Base-by-base conservation (phyloP, 2,797 vertebrate species). In the Myotis findleyi region DNA sequence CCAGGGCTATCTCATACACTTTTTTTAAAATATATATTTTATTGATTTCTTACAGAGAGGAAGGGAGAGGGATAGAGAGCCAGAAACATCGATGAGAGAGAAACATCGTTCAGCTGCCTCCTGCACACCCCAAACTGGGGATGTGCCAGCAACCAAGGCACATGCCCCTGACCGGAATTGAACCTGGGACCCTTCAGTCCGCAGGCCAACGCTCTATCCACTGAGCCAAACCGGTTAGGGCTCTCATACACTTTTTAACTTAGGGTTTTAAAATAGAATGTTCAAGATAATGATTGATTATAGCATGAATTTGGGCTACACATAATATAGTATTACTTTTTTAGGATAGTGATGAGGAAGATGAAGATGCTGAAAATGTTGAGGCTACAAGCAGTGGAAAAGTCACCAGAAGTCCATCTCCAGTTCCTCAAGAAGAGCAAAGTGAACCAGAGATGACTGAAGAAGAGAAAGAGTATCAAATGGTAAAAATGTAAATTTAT, bases 391-490 rank as follows among this genome's bases (percentile, higher is more conserved):
- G 98, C 59, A 72, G 98, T 90, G 97, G 98, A 2, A 96, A 98
- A 97, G 94, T 97, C 75, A 99, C 97, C 77, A 99, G 98, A 77
- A 99, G 99, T 96, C 99, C 99, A 2, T 99, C 99, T 16, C 99
- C 99, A 47, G 97, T 98, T 96, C 97, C 98, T 91, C 99, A 98
- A 23, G 99, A 99, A 87, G 99, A 99, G 89, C 99, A 99, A 21
- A 99, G 99, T 66, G 99, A 99, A 95, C 99, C 99, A 88, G 99
- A 99, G 98, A 99, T 99, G 99, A 99, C 99, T 0, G 99, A 99
- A 59, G 99, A 99, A 98, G 99, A 99, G 97, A 99, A 99, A 95
- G 99, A 99, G 53, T 99, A 99, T 98, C 99, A 99, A 97, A 98
- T 99, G 99, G 99, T 99, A 97, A 87, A 69, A 49, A 91, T 3